phyloP scores from a whole-genome alignment of 1,140 invertebrate species.

The Drosophila novamexicana region DNA sequence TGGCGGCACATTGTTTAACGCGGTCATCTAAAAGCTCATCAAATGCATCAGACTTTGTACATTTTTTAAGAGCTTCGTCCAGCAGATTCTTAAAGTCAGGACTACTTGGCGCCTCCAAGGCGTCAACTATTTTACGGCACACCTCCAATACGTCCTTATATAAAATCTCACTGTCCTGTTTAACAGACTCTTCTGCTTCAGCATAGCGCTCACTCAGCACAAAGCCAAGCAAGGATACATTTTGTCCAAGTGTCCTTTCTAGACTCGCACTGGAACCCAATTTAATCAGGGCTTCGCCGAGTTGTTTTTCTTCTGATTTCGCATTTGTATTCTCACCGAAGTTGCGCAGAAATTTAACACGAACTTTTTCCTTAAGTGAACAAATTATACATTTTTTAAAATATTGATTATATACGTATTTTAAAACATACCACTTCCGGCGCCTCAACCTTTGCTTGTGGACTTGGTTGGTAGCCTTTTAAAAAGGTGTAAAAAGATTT shows the following conservation, averaged over 20 bases:
- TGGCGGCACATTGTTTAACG: conserved; percentile 84
- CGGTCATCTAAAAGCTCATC: conserved; percentile 28
- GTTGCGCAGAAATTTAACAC: conserved; percentile 92
- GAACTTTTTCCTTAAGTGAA: conserved; percentile 86
- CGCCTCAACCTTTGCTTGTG: conserved; percentile 35
- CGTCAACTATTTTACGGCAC: conserved; percentile 62
- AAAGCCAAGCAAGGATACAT: conserved; percentile 89
- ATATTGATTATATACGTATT: not conserved
- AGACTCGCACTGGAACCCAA: conserved; percentile 85
- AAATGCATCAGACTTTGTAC: conserved; percentile 23
- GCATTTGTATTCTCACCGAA: conserved; percentile 94
- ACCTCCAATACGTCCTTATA: conserved; percentile 80
- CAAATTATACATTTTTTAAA: not conserved
- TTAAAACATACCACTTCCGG: conserved; percentile 39
- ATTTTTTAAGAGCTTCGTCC: conserved; percentile 25
- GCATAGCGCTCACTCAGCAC: conserved; percentile 89
- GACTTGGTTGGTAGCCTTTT: conserved; percentile 85
- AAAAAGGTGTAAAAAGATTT: conserved; percentile 92
- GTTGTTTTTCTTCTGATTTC: conserved; percentile 50
- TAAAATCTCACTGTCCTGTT: conserved; percentile 6
- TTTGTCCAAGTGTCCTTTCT: conserved; percentile 83
- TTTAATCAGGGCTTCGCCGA: conserved; percentile 66
- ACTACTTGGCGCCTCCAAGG: conserved; percentile 16
- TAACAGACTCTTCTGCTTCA: conserved; percentile 73
- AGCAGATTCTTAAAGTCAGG: conserved; percentile 23